A percentile compares a stretch with the other conserved stretches of the same genome.
These are phyloP conservation scores for Babyrousa celebensis DNA, from an alignment of 2,797 vertebrate species.

Conservation along the genomic window DNA sequence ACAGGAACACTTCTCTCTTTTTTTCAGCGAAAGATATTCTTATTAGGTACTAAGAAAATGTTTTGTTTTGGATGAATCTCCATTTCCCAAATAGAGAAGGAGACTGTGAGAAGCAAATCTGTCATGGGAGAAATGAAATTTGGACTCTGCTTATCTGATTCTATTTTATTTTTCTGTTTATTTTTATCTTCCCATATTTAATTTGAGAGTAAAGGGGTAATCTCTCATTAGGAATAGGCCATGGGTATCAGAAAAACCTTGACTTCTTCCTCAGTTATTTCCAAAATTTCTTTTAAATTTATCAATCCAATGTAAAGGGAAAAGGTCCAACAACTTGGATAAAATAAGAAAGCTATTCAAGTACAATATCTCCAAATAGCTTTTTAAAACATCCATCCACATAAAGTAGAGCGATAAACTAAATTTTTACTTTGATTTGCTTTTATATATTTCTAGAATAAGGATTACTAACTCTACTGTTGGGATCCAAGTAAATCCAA, in stretches of 20 bases:
- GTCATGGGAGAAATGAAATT: not conserved
- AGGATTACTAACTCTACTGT: not conserved
- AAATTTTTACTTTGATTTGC: not conserved
- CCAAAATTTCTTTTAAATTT: not conserved
- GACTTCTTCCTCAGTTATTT: not conserved
- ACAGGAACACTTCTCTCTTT: not conserved
- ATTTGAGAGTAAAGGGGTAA: not conserved
- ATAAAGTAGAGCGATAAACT: not conserved
- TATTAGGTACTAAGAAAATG: not conserved
- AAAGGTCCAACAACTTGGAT: not conserved
- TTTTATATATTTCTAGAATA: slow-evolving; percentile 15
- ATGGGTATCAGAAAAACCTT: not conserved
- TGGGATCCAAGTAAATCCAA: not conserved
- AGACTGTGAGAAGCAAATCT: not conserved
- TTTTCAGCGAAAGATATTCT: not conserved
- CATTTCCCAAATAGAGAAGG: not conserved
- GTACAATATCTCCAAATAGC: not conserved
- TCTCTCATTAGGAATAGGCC: not conserved
- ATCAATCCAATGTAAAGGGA: not conserved
- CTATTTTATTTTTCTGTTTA: not conserved
- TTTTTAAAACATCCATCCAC: not conserved
- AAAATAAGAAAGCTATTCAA: slow-evolving; percentile 20
- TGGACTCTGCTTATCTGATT: not conserved
- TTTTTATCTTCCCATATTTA: not conserved
- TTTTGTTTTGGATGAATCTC: not conserved